Conservation (phyloP, 1,140 invertebrate species). For the Nephotettix cincticeps region DNA sequence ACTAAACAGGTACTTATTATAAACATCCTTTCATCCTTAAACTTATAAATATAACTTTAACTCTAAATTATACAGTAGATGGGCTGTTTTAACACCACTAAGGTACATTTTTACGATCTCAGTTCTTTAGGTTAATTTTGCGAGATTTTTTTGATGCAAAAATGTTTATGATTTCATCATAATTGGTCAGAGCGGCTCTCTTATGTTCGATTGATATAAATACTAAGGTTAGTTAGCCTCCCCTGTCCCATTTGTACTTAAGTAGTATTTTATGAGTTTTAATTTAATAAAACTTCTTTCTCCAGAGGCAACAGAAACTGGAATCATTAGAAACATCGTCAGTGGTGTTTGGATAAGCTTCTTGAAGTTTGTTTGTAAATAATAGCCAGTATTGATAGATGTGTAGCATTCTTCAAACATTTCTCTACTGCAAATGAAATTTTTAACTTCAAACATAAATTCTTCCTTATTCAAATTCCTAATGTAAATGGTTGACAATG, state of each 20-base stretch:
- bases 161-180: too few species aligned
- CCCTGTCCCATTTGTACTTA: constrained; percentile 41
- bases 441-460: not conserved
- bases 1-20: too few species aligned
- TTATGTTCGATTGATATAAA: constrained; percentile 38
- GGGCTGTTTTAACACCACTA: too few species aligned
- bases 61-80: too few species aligned
- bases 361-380: not conserved
- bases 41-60: too few species aligned
- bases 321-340: constrained; percentile 1
- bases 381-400: not conserved
- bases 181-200: constrained; percentile 5
- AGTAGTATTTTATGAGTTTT: constrained; percentile 43
- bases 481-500: not conserved
- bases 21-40: too few species aligned
- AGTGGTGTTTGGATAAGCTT: not conserved
- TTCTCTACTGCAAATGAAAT: not conserved
- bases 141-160: too few species aligned
- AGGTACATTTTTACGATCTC: too few species aligned
- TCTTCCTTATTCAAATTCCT: not conserved
- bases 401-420: not conserved
- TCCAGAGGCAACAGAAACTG: constrained; percentile 40
- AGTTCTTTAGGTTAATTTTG: too few species aligned
- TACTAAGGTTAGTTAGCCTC: constrained; percentile 38
- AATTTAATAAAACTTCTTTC: constrained; percentile 45